A percentile compares a stretch with the other conserved stretches of the same genome.
phyloP scores from a whole-genome alignment of 2,888 invertebrate genomes.

The Coremacera marginata region DNA sequence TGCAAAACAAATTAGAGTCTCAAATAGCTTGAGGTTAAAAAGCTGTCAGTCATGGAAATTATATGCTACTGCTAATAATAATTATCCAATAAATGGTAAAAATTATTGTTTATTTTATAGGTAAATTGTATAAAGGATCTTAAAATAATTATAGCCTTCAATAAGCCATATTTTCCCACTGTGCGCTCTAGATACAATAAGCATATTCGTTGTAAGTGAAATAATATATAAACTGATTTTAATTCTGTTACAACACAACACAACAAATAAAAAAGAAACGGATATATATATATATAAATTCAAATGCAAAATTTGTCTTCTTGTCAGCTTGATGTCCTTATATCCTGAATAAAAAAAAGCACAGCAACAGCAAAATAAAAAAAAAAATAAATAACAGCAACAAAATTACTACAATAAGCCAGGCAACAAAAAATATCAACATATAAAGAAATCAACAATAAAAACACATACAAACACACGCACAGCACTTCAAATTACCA shows the following conservation, averaged over 20 bases:
- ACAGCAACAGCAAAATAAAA: not conserved
- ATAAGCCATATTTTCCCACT: not conserved
- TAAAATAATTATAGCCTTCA: too few species aligned
- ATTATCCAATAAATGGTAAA: too few species aligned
- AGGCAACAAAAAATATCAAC: slow-evolving; percentile 7
- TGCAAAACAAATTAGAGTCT: too few species aligned
- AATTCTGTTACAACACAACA: not conserved
- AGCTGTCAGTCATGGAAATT: too few species aligned
- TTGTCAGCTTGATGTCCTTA: slow-evolving; percentile 29
- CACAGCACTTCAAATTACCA: slow-evolving; percentile 65
- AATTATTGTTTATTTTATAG: too few species aligned
- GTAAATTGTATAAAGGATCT: too few species aligned
- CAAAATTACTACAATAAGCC: not conserved
- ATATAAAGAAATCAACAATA: slow-evolving; percentile 56
- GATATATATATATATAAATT: slow-evolving; percentile 22
- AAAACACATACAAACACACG: slow-evolving; percentile 46
- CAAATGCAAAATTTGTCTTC: slow-evolving; percentile 35
- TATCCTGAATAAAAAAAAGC: slow-evolving; percentile 20
- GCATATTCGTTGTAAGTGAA: not conserved
- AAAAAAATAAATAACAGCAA: not conserved
- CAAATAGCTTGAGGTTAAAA: too few species aligned
- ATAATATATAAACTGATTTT: slow-evolving; percentile 24
- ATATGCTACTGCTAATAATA: too few species aligned
- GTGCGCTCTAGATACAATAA: not conserved
- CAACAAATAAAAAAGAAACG: not conserved